These are phyloP conservation scores for Baccha elongata DNA, from an alignment of 2,888 invertebrate species.

Conservation along the genomic window DNA sequence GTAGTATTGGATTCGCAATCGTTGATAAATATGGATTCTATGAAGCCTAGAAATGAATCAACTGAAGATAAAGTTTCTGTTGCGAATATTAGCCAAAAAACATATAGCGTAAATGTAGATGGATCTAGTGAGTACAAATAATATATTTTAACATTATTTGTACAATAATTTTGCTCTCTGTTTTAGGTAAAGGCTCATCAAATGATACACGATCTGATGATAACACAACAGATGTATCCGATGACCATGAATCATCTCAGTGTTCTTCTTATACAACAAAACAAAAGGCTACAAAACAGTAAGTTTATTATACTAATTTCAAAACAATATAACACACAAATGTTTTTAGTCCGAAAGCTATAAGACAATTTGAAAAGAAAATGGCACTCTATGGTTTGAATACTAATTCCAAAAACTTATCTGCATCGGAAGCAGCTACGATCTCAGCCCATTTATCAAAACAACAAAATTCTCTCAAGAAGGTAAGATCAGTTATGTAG, in stretches of 20 bases:
- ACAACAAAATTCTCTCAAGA: slow-evolving; percentile 2
- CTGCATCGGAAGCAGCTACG: not conserved
- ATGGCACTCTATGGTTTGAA: slow-evolving; percentile 30
- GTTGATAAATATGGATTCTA: not conserved
- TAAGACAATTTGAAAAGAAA: not conserved
- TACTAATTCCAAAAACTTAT: not conserved
- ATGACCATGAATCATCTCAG: not conserved
- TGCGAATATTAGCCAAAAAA: not conserved
- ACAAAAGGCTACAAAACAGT: not conserved
- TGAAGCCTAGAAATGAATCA: not conserved
- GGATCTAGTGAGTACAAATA: slow-evolving; percentile 1
- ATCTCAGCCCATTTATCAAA: slow-evolving; percentile 24
- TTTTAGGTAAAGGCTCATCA: not conserved
- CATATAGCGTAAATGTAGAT: slow-evolving; percentile 21
- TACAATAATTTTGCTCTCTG: not conserved
- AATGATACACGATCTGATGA: not conserved
- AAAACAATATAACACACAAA: not conserved
- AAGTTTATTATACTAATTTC: not conserved
- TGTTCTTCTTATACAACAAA: not conserved
- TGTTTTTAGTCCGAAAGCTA: not conserved
- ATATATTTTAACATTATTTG: not conserved
- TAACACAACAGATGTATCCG: not conserved
- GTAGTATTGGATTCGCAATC: not conserved
- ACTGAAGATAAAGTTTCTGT: not conserved
- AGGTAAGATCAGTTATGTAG: slow-evolving; percentile 1